Percentiles rank a stretch among this genome's conserved stretches.
Conservation (phyloP, 2,113 vertebrate genomes). For the Pachypanchax playfairii region DNA sequence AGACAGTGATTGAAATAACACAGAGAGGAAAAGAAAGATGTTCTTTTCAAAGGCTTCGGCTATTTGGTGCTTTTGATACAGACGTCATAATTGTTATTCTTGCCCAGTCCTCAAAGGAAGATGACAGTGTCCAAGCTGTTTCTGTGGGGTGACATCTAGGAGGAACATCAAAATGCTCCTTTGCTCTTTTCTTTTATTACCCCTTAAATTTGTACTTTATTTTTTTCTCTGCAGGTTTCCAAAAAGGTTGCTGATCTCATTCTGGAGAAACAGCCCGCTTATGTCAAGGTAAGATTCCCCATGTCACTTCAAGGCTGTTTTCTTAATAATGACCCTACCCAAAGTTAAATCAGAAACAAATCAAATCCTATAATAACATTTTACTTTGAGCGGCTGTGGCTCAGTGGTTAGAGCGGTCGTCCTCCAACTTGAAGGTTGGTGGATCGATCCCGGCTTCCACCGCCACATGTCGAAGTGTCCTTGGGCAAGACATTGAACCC, state of each 20-base stretch:
- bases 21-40: not conserved
- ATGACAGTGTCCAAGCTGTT: slow-evolving; percentile 21
- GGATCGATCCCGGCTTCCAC: too few species aligned
- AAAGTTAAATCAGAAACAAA: too few species aligned
- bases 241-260: slow-evolving; percentile 98
- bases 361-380: too few species aligned
- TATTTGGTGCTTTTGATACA: slow-evolving; percentile 4
- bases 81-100: slow-evolving; percentile 30
- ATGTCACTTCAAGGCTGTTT: not conserved
- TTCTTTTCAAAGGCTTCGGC: slow-evolving; percentile 17
- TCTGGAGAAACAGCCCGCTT: slow-evolving; percentile 96
- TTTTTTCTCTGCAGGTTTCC: slow-evolving; percentile 85
- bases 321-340: not conserved
- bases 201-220: not conserved
- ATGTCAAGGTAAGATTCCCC: slow-evolving; percentile 91
- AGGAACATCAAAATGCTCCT: slow-evolving; percentile 27
- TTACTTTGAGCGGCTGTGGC: too few species aligned
- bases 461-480: too few species aligned
- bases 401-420: too few species aligned
- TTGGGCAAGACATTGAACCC: too few species aligned
- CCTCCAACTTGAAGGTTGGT: too few species aligned
- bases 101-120: slow-evolving; percentile 7
- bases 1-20: slow-evolving; percentile 35
- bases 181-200: not conserved
- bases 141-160: slow-evolving; percentile 29